Base-by-base conservation (phyloP, 64 coral and sea anemone genomes). In the Porites australiensis region DNA sequence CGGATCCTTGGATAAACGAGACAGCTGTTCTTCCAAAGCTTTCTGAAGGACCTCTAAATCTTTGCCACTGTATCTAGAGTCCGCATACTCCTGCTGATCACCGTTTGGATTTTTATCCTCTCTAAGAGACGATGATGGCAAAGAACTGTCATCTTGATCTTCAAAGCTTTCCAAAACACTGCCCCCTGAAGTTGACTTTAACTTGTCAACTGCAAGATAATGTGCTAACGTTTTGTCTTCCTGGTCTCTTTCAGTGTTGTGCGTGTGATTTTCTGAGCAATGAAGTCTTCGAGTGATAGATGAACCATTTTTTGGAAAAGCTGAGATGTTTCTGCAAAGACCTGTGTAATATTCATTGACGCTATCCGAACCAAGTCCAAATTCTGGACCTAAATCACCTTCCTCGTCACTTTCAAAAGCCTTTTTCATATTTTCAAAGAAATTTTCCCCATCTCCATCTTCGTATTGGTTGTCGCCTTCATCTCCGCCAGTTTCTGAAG, bases 181-280 rank as follows among this genome's bases (percentile, higher is more conserved):
- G 46, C 69, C 81, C 63, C 43, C 81, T 51, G 19, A 67, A 49
- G 62, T 14, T 20, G 61, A 65, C 61, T 37, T 84, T 22, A 84
- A 68, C 81, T 84, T 84, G 48, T 69, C 58, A 69, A 84, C 13
- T 9, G 81, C 81, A 3, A 84, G 46, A 68, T 84, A 84, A 84
- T 84, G 81, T 12, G 62, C 81, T 6, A 84, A 60, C 50, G 8
- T 84, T 67, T 54, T 84, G 46, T 84, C 81, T 21, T 69, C 81
- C 47, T 67, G 49, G 11, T 84, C 81, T 13, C 62, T 84, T 69
- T 68, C 46, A 68, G 51, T 37, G 44, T 2, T 19, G 15, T 44
- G 63, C 51, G 61, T 53, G 7, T 47, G 3, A 37, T 50, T 68
- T 84, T 84, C 46, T 20, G 9, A 15, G 51, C 81, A 84, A 67